Base-by-base conservation (phyloP, 2,888 invertebrate genomes). In the Patella ulyssiponensis region DNA sequence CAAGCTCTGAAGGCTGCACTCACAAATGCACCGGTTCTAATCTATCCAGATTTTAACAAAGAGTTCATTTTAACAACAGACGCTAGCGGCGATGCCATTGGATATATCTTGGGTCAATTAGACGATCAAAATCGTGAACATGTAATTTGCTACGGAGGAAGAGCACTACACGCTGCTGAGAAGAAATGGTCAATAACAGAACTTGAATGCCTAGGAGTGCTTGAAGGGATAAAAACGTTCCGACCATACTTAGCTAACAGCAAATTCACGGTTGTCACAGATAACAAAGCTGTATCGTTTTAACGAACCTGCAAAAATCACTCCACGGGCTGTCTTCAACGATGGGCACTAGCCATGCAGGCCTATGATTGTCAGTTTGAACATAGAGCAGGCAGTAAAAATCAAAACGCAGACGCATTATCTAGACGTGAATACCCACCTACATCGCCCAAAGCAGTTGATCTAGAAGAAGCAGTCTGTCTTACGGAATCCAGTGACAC, bases 211-310 rank as follows among this genome's bases (percentile, higher is more conserved):
- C 58, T 84, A 53, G 84, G 83, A 14, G 69, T 83, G 9, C 20
- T 84, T 4, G 80, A 81, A 71, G 84, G 82, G n/a, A 77, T 86
- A 14, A 79, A 80, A 56, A 71, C 78, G 14, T 84, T 80, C 70
- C 75, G 78, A 12, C 74, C 77, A 33, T 85, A 81, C 71, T 75
- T 85, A 17, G 75, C 82, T n/a, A 69, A 80, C 54, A 74, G 69
- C 7, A 69, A 78, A 7, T 85, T 84, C 73, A 77, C 74, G 5
- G 80, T 82, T 7, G 84, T 85, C 73, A 77, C 75, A 9, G 80
- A 81, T 7, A 56, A 76, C 69, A 85, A 84, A 5, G 83, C 85
- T 75, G 82, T 84, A 70, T 74, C 71, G 7, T 76, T 80, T 53
- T 76, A 83, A 0, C 77, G 75, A 54, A 83, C 79, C 76, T 74